Percentiles rank a stretch among this genome's conserved stretches.
Evolutionary conservation across 2,113 vertebrate genomes (phyloP).

Genomic region (Chionomys nivalis): DNA sequence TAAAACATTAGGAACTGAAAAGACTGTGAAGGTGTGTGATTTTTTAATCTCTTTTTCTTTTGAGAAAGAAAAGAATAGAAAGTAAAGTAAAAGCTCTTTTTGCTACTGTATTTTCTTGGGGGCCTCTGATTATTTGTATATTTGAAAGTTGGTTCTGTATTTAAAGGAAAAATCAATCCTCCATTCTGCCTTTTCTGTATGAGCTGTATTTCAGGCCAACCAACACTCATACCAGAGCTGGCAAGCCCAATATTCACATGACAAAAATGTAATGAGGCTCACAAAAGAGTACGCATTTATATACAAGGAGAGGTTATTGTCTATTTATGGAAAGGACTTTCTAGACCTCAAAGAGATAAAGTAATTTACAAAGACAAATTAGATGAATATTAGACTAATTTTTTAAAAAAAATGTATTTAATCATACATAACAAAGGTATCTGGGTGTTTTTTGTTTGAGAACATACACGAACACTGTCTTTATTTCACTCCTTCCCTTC

Average conservation of each 20-base stretch:
- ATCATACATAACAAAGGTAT: not conserved
- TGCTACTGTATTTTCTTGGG: not conserved
- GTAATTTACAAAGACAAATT: not conserved
- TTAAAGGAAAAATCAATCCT: not conserved
- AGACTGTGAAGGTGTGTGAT: not conserved
- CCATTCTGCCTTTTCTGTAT: not conserved
- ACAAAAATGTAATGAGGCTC: not conserved
- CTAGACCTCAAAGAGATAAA: not conserved
- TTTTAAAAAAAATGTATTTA: not conserved
- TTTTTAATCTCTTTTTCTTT: not conserved
- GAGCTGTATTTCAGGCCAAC: not conserved
- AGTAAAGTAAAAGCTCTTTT: not conserved
- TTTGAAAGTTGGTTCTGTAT: not conserved
- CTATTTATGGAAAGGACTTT: not conserved
- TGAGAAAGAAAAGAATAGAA: not conserved
- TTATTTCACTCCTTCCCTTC: no score
- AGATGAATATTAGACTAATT: not conserved
- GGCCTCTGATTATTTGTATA: not conserved
- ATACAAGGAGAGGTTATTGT: not conserved
- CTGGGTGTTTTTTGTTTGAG: not conserved
- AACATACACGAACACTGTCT: not conserved
- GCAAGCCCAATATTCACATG: no score
- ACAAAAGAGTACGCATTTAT: not conserved
- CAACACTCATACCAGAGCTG: not conserved
- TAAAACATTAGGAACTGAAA: not conserved